Evolutionary conservation across 2,797 vertebrate species (phyloP).

Genomic region (Triplophysa bombifrons): DNA sequence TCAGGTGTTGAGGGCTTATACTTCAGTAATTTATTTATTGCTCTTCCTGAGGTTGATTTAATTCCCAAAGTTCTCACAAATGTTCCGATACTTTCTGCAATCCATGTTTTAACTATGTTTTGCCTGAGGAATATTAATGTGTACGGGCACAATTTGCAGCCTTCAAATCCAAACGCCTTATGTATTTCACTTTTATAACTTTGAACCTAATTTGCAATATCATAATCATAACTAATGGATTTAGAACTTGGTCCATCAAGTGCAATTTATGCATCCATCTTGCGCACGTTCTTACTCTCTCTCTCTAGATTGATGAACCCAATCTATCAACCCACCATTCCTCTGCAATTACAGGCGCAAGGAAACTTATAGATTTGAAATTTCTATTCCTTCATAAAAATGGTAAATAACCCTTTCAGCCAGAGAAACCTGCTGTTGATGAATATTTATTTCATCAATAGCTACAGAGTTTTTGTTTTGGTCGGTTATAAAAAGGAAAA

Average conservation of each 20-base stretch:
- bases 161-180: slow-evolving; percentile 45
- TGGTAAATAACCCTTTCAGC: slow-evolving; percentile 69
- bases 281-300: slow-evolving; percentile 26
- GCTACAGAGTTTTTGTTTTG: slow-evolving; percentile 2
- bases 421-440: slow-evolving; percentile 67
- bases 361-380: slow-evolving; percentile 53
- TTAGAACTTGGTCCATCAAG: slow-evolving; percentile 45
- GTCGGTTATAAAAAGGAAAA: background rate
- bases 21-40: slow-evolving; percentile 47
- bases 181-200: slow-evolving; percentile 46
- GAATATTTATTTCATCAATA: slow-evolving; percentile 65
- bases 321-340: slow-evolving; percentile 51
- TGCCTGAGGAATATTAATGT: slow-evolving; percentile 43
- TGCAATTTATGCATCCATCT: slow-evolving; percentile 56
- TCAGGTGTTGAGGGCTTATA: slow-evolving; percentile 41
- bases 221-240: slow-evolving; percentile 58
- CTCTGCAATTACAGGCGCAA: slow-evolving; percentile 46
- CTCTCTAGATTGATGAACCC: slow-evolving; percentile 57
- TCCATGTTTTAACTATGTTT: slow-evolving; percentile 44
- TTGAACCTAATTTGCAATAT: slow-evolving; percentile 61
- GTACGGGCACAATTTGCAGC: slow-evolving; percentile 30
- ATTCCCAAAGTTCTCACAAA: slow-evolving; percentile 37
- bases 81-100: slow-evolving; percentile 25
- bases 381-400: slow-evolving; percentile 58
- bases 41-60: slow-evolving; percentile 44